phyloP scores from a whole-genome alignment of 2,797 vertebrate species.

The Botia almorhae region DNA sequence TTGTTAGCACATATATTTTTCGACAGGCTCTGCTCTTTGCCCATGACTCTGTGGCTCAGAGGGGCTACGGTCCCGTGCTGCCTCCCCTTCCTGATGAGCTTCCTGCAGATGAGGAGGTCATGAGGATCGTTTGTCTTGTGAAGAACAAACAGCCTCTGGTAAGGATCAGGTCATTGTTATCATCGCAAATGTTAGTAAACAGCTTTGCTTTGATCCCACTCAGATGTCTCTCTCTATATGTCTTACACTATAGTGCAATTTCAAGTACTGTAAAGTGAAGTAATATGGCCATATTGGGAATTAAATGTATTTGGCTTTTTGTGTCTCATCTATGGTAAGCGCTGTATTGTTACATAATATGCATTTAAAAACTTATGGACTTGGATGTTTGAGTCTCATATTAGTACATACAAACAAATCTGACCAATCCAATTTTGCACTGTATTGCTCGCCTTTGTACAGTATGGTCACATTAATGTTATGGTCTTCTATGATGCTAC shows the following conservation, averaged over 20 bases:
- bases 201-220: slow-evolving; percentile 30
- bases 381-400: slow-evolving; percentile 11
- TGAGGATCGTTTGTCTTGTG: slow-evolving; percentile 90
- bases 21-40: slow-evolving; percentile 85
- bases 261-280: background rate
- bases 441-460: background rate
- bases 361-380: background rate
- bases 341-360: slow-evolving; percentile 15
- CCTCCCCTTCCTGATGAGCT: slow-evolving; percentile 84
- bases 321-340: slow-evolving; percentile 19
- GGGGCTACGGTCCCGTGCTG: slow-evolving; percentile 85
- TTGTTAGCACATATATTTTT: slow-evolving; percentile 26
- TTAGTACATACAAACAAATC: slow-evolving; percentile 11
- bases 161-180: slow-evolving; percentile 59
- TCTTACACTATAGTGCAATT: slow-evolving; percentile 1
- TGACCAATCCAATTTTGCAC: background rate
- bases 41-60: slow-evolving; percentile 88
- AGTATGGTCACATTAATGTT: background rate
- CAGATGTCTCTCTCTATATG: background rate
- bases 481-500: background rate
- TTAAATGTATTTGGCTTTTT: slow-evolving; percentile 1
- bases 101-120: slow-evolving; percentile 87
- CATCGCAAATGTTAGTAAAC: background rate
- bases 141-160: slow-evolving; percentile 95
- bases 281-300: background rate